Evolutionary conservation across 2,888 invertebrate species (phyloP).

Genomic region (Drosophila formosana): DNA sequence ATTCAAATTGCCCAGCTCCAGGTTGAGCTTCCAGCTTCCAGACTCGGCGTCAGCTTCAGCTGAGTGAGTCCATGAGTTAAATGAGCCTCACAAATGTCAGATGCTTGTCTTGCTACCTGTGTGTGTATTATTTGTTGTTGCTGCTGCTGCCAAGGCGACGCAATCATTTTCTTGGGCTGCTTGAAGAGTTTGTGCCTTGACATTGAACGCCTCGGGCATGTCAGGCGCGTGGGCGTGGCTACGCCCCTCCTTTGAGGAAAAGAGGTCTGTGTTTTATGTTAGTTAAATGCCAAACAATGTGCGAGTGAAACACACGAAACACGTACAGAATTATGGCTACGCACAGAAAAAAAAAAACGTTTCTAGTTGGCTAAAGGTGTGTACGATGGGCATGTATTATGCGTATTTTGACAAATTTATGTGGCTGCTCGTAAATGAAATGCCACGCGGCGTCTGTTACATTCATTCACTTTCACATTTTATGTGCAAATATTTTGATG

Average conservation of each 20-base stretch:
- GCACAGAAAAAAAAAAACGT: not conserved
- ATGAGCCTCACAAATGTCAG: constrained; percentile 78
- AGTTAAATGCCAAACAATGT: constrained; percentile 68
- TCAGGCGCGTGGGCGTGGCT: constrained; percentile 28
- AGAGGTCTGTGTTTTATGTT: constrained; percentile 55
- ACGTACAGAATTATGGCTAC: constrained; percentile 63
- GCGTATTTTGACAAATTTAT: constrained; percentile 34
- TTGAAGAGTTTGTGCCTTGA: constrained; percentile 68
- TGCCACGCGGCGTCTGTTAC: constrained; percentile 20
- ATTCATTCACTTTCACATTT: constrained; percentile 19
- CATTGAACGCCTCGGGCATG: constrained; percentile 65
- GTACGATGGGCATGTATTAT: not conserved
- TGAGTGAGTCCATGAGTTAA: constrained; percentile 53
- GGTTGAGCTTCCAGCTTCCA: constrained; percentile 19
- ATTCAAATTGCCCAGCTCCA: constrained; percentile 44
- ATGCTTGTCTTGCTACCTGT: constrained; percentile 23
- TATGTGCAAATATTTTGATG: constrained; percentile 64
- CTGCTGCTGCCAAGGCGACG: constrained; percentile 42
- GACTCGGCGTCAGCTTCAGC: not conserved
- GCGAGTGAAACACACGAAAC: constrained; percentile 55
- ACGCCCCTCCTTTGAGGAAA: constrained; percentile 6
- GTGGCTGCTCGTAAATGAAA: constrained; percentile 46
- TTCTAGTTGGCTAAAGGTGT: not conserved
- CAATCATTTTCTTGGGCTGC: constrained; percentile 45
- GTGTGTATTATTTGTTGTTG: not conserved